phyloP scores from a whole-genome alignment of 2,888 invertebrate genomes.

The Chrysopilus asiliformis region DNA sequence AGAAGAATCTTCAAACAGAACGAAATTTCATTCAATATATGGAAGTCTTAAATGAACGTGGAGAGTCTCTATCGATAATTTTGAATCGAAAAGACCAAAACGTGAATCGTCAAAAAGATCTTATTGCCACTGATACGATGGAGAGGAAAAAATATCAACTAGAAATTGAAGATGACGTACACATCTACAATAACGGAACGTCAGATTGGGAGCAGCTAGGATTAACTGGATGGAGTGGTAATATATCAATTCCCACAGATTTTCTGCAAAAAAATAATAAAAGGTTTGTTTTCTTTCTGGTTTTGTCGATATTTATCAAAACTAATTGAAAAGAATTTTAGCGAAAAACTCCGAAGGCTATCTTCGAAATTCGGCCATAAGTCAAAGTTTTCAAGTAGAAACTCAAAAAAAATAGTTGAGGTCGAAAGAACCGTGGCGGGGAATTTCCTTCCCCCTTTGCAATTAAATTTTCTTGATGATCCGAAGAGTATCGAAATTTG shows the following conservation, averaged over 20 bases:
- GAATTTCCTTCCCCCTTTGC: not conserved
- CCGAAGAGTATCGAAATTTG: constrained; percentile 2
- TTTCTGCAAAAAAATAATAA: too few relatives aligned
- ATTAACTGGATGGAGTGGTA: constrained; percentile 29
- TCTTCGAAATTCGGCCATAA: not conserved
- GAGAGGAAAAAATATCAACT: not conserved
- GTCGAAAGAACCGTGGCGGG: constrained; percentile 15
- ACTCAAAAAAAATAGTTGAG: not conserved
- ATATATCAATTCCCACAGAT: too few relatives aligned
- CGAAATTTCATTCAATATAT: constrained; percentile 17
- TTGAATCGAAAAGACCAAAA: not conserved
- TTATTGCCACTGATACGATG: not conserved
- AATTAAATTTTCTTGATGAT: constrained; percentile 6
- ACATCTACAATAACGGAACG: not conserved
- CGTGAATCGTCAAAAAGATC: not conserved
- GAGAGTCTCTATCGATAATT: constrained; percentile 2
- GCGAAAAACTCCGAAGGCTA: not conserved
- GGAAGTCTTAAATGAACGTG: constrained; percentile 15
- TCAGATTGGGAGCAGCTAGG: constrained; percentile 26
- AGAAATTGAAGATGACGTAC: too few relatives aligned
- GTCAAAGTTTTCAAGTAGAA: too few relatives aligned
- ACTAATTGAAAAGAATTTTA: not conserved
- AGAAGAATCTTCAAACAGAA: constrained; percentile 18
- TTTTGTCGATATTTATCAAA: too few relatives aligned
- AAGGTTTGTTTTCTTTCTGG: too few relatives aligned